phyloP scores from a whole-genome alignment of 2,888 invertebrate genomes.

The Drosophila yooni region DNA sequence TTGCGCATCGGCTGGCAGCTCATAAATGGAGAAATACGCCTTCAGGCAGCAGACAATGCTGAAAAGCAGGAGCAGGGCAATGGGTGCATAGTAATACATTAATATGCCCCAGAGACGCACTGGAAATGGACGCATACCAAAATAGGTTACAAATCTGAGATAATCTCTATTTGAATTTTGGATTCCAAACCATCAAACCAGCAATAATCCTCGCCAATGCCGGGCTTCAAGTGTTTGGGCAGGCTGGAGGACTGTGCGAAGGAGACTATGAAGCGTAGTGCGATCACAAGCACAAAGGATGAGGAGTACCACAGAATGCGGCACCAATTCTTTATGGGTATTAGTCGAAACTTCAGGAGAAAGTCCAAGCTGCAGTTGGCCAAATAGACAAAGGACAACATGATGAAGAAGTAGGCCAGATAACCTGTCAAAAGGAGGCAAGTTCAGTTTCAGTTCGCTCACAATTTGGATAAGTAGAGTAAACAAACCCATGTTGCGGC shows the following conservation, averaged over 20 bases:
- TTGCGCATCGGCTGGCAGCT: conserved; percentile 64
- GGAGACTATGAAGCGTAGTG: conserved; percentile 64
- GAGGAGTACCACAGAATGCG: conserved; percentile 61
- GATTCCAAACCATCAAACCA: conserved; percentile 74
- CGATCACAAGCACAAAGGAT: conserved; percentile 58
- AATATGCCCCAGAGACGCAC: conserved; percentile 80
- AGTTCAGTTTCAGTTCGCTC: too few species aligned
- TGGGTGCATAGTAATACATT: conserved; percentile 74
- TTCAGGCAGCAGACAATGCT: conserved; percentile 67
- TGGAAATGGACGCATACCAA: conserved; percentile 23
- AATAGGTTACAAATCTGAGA: not conserved
- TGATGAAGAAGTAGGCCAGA: conserved; percentile 75
- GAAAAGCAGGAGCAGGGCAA: conserved; percentile 63
- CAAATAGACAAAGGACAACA: conserved; percentile 75
- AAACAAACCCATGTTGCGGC: conserved; percentile 71
- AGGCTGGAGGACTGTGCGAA: conserved; percentile 76
- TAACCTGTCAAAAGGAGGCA: conserved; percentile 55
- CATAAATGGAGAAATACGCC: conserved; percentile 70
- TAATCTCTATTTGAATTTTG: not conserved
- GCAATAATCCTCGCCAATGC: conserved; percentile 79
- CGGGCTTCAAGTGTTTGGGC: conserved; percentile 70
- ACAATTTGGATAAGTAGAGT: fast-evolving
- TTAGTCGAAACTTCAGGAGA: conserved; percentile 67
- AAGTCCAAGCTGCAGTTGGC: conserved; percentile 77
- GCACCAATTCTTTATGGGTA: conserved; percentile 65